A percentile compares a stretch with the other conserved stretches of the same genome.
Evolutionary conservation across 2,888 invertebrate species (phyloP).

Genomic region (Pediacus dermestoides): DNA sequence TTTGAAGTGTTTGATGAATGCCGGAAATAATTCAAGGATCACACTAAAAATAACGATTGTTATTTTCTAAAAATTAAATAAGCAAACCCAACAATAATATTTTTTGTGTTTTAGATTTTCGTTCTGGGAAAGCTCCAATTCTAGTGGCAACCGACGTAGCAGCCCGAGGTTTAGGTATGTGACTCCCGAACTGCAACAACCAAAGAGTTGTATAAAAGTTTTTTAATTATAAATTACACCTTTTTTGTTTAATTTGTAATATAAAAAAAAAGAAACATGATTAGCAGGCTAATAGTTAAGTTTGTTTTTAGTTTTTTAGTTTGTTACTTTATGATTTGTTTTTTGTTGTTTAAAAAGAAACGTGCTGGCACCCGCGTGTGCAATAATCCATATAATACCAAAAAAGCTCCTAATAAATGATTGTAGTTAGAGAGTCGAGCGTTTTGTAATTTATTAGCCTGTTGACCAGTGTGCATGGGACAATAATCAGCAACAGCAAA

Average conservation of each 20-base stretch:
- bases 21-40: no score
- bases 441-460: constrained; percentile 37
- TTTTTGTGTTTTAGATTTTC: constrained; percentile 66
- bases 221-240: no score
- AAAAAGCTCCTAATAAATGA: constrained; percentile 2
- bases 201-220: constrained; percentile 7
- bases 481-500: constrained; percentile 26
- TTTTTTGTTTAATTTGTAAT: constrained; percentile 7
- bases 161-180: constrained; percentile 87
- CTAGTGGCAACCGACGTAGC: constrained; percentile 94
- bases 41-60: no score
- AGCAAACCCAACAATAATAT: no score
- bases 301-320: constrained; percentile 25
- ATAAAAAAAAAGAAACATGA: constrained; percentile 23
- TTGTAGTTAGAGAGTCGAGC: constrained; percentile 9
- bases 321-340: constrained; percentile 17
- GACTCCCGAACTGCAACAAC: constrained; percentile 7
- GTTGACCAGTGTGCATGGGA: constrained; percentile 42
- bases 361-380: no score
- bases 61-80: no score
- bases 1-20: no score
- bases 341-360: constrained; percentile 14
- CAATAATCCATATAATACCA: no score
- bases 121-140: constrained; percentile 80
- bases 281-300: constrained; percentile 41